phyloP scores from a whole-genome alignment of 1,140 invertebrate genomes.

The Varroa destructor region DNA sequence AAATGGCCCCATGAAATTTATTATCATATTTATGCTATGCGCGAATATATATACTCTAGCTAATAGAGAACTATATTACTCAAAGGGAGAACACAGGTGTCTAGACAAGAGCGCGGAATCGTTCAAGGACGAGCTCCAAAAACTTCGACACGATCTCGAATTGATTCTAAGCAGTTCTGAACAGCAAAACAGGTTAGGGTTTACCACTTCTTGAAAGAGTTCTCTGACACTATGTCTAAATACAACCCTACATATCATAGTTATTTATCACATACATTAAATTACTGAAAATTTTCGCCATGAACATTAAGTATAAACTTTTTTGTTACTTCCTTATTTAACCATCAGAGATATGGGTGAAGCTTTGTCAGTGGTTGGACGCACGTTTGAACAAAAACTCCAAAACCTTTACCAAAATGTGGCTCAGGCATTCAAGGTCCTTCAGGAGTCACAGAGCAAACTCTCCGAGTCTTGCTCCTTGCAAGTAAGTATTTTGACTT shows the following conservation, averaged over 20 bases:
- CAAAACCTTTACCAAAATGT: constrained; percentile 20
- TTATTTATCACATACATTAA: too few relatives aligned
- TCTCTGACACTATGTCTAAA: too few relatives aligned
- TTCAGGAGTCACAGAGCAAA: constrained; percentile 16
- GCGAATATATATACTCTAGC: too few relatives aligned
- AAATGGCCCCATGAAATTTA: too few relatives aligned
- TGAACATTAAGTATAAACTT: too few relatives aligned
- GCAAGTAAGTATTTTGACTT: not conserved
- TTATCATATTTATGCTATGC: too few relatives aligned
- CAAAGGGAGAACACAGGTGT: not conserved
- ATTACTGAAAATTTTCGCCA: too few relatives aligned
- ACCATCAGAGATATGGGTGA: constrained; percentile 19
- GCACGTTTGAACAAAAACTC: constrained; percentile 25
- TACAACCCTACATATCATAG: too few relatives aligned
- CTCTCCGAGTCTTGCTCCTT: constrained; percentile 7
- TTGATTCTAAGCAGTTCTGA: constrained; percentile 14
- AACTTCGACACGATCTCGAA: constrained; percentile 24
- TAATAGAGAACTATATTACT: not conserved
- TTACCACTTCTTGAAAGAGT: too few relatives aligned
- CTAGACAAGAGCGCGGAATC: constrained; percentile 1
- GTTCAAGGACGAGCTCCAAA: constrained; percentile 14
- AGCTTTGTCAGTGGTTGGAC: constrained; percentile 22
- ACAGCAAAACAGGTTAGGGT: constrained; percentile 12
- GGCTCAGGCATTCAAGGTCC: constrained; percentile 21
- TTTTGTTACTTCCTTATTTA: too few relatives aligned